These are phyloP conservation scores for Pseudomyrmex cubaensis DNA, from an alignment of 1,140 invertebrate species.

Conservation along the genomic window DNA sequence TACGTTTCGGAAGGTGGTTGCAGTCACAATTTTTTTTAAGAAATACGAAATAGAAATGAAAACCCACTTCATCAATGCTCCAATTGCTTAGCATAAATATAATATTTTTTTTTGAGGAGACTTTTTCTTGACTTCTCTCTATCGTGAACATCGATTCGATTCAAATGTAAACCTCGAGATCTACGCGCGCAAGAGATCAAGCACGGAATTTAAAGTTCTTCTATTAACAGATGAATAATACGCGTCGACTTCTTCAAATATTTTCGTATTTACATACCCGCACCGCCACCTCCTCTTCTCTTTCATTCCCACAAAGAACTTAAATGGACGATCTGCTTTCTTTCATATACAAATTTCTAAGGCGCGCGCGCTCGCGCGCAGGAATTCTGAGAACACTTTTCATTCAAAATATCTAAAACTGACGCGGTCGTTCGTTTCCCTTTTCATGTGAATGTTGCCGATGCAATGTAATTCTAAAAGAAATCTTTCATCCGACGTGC, in stretches of 20 bases:
- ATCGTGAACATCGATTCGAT: neutral
- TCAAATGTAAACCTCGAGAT: conserved; percentile 23
- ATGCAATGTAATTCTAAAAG: conserved; percentile 7
- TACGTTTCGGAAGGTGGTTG: too few species aligned
- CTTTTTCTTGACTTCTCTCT: too few species aligned
- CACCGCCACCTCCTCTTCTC: neutral
- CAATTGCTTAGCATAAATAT: too few species aligned
- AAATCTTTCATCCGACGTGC: conserved; percentile 2
- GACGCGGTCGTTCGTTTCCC: neutral
- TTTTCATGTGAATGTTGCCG: neutral
- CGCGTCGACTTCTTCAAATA: conserved; percentile 12
- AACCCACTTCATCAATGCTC: too few species aligned
- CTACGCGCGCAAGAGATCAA: neutral
- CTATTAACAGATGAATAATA: conserved; percentile 18
- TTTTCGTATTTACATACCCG: conserved; percentile 22
- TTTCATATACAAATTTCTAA: conserved; percentile 52
- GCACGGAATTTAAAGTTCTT: neutral
- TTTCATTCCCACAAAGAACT: conserved; percentile 7
- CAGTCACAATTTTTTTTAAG: too few species aligned
- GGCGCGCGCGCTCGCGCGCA: conserved; percentile 17
- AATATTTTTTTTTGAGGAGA: too few species aligned
- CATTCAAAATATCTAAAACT: conserved; percentile 3
- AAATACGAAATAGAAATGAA: too few species aligned
- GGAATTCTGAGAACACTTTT: conserved; percentile 30
- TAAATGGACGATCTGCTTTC: conserved; percentile 26